Conservation (phyloP, 1,140 invertebrate species). For the Daktulosphaira vitifoliae region DNA sequence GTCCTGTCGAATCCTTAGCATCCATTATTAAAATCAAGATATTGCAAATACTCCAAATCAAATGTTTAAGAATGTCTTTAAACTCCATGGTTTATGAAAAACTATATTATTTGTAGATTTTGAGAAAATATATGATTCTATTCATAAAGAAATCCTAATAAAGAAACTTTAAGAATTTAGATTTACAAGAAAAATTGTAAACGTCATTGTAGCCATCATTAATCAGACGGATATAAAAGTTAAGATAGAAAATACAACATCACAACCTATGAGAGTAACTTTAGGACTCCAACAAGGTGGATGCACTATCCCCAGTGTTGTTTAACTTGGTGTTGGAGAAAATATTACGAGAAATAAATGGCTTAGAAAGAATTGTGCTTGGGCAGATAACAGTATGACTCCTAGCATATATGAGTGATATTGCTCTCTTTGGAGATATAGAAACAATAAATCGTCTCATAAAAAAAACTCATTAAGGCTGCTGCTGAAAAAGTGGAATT, state of each 20-base stretch:
- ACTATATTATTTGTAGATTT: too few species aligned
- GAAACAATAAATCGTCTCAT: not conserved
- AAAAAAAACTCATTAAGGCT: not conserved
- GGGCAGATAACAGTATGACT: not conserved
- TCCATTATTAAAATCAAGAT: too few species aligned
- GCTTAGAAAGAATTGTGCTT: not conserved
- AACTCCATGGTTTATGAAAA: too few species aligned
- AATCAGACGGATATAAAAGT: slow-evolving; percentile 3
- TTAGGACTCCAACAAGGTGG: not conserved
- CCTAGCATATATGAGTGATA: not conserved
- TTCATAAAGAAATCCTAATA: not conserved
- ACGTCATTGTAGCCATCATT: not conserved
- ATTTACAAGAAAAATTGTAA: not conserved
- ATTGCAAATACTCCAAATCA: too few species aligned
- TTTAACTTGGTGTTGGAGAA: not conserved
- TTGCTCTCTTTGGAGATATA: not conserved
- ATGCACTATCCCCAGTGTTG: not conserved
- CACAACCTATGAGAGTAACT: too few species aligned
- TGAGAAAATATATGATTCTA: too few species aligned
- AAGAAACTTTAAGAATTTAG: slow-evolving; percentile 9
- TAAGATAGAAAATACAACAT: not conserved
- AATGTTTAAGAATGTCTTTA: too few species aligned
- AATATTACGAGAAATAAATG: slow-evolving; percentile 6
- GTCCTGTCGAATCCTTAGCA: too few species aligned
- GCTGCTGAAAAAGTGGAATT: not conserved